Conservation (phyloP, 2,888 invertebrate species). For the Thera britannica region DNA sequence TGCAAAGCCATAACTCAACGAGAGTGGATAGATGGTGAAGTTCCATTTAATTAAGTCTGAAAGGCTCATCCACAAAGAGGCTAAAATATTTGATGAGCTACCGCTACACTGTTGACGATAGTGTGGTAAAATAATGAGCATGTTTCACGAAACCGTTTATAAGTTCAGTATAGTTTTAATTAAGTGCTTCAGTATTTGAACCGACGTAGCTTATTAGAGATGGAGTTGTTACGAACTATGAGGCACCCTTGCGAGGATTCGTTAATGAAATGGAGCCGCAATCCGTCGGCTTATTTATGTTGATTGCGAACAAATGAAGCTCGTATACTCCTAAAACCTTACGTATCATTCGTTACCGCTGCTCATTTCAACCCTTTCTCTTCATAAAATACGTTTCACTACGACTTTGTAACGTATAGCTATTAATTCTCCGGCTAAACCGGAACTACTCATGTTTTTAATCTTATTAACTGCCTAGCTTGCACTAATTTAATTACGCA, state of each 20-base stretch:
- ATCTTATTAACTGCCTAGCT: background rate
- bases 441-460: constrained; percentile 7
- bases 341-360: constrained; percentile 19
- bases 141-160: constrained; percentile 50
- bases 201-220: constrained; percentile 36
- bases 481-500: constrained; percentile 32
- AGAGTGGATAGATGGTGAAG: constrained; percentile 35
- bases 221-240: constrained; percentile 26
- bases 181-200: constrained; percentile 38
- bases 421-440: background rate
- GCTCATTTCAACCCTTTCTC: constrained; percentile 11
- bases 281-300: constrained; percentile 31
- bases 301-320: constrained; percentile 33
- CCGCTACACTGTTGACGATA: constrained; percentile 50
- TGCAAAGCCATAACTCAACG: constrained; percentile 34
- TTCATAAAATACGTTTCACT: constrained; percentile 16
- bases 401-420: constrained; percentile 1
- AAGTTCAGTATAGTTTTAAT: constrained; percentile 40
- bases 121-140: constrained; percentile 45
- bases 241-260: constrained; percentile 25
- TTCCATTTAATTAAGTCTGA: constrained; percentile 52
- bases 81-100: constrained; percentile 53
- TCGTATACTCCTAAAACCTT: constrained; percentile 24
- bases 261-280: constrained; percentile 36
- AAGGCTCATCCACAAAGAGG: constrained; percentile 48